These are phyloP conservation scores for Ditylenchus dipsaci DNA, from an alignment of 1,140 invertebrate species.

Conservation along the genomic window DNA sequence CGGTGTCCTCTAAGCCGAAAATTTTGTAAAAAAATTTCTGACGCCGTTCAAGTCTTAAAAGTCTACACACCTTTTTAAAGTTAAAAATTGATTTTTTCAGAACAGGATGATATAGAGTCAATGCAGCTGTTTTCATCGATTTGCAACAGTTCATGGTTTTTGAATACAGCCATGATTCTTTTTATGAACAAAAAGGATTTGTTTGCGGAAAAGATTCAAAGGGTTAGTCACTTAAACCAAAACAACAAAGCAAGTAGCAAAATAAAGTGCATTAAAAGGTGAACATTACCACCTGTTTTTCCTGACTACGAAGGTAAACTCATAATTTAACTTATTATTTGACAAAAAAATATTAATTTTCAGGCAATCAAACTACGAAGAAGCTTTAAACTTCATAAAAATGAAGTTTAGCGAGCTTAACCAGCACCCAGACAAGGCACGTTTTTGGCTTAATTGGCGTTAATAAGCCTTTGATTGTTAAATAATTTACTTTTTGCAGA, in stretches of 20 bases:
- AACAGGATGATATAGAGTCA: slow-evolving; percentile 58
- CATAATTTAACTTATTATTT: slow-evolving; percentile 5
- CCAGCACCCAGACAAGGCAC: slow-evolving; percentile 52
- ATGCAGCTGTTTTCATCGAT: slow-evolving; percentile 56
- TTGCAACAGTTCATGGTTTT: slow-evolving; percentile 56
- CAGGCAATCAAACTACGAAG: slow-evolving; percentile 57
- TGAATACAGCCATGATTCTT: slow-evolving; percentile 50
- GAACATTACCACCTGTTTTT: slow-evolving; percentile 48
- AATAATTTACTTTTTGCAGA: background rate
- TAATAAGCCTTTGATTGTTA: background rate
- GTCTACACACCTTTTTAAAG: too few species aligned
- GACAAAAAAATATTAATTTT: slow-evolving; percentile 13
- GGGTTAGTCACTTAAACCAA: slow-evolving; percentile 28
- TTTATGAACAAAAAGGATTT: slow-evolving; percentile 45
- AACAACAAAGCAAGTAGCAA: background rate
- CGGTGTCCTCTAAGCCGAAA: too few species aligned
- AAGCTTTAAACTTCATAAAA: slow-evolving; percentile 55
- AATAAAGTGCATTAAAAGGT: background rate
- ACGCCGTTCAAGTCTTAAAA: too few species aligned
- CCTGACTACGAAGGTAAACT: slow-evolving; percentile 43
- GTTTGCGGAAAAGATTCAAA: slow-evolving; percentile 46
- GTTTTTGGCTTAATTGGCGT: too few species aligned
- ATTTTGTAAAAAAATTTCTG: too few species aligned
- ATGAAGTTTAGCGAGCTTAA: slow-evolving; percentile 56
- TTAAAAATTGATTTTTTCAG: slow-evolving; percentile 29